phyloP scores from a whole-genome alignment of 2,888 invertebrate genomes.

The Scelioninae gen. 1 region DNA sequence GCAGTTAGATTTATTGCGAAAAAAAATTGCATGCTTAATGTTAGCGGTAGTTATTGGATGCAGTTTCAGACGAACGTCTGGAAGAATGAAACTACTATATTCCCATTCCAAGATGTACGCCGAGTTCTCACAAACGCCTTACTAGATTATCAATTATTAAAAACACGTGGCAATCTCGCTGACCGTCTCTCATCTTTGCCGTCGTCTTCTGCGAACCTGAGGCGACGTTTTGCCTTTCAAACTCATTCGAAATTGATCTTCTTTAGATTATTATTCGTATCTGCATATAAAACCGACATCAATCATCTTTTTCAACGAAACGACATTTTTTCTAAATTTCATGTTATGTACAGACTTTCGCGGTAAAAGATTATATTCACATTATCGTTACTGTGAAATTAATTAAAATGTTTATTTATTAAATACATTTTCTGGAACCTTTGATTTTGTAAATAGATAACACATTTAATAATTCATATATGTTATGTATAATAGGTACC shows the following conservation, averaged over 20 bases:
- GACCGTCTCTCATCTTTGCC: slow-evolving; percentile 78
- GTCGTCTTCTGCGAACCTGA: slow-evolving; percentile 78
- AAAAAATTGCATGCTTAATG: slow-evolving; percentile 56
- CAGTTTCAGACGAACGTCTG: slow-evolving; percentile 58
- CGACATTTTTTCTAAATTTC: slow-evolving; percentile 40
- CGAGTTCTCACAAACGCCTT: slow-evolving; percentile 78
- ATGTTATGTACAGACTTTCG: too few relatives aligned
- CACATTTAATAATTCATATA: too few relatives aligned
- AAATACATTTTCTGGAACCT: too few relatives aligned
- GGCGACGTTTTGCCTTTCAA: slow-evolving; percentile 68
- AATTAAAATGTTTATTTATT: too few relatives aligned
- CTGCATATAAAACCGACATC: slow-evolving; percentile 50
- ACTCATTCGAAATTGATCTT: slow-evolving; percentile 73
- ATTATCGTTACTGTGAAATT: too few relatives aligned
- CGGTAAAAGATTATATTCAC: too few relatives aligned
- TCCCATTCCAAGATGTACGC: slow-evolving; percentile 75
- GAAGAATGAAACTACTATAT: slow-evolving; percentile 81
- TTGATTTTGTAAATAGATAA: too few relatives aligned
- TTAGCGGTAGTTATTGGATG: slow-evolving; percentile 58
- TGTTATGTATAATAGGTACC: too few relatives aligned
- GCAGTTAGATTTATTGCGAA: slow-evolving; percentile 51
- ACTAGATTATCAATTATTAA: slow-evolving; percentile 83
- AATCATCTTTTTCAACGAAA: slow-evolving; percentile 61
- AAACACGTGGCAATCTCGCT: slow-evolving; percentile 76
- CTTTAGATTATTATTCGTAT: slow-evolving; percentile 61